phyloP scores from a whole-genome alignment of 2,888 invertebrate genomes.

The Chymomyza fuscimana region DNA sequence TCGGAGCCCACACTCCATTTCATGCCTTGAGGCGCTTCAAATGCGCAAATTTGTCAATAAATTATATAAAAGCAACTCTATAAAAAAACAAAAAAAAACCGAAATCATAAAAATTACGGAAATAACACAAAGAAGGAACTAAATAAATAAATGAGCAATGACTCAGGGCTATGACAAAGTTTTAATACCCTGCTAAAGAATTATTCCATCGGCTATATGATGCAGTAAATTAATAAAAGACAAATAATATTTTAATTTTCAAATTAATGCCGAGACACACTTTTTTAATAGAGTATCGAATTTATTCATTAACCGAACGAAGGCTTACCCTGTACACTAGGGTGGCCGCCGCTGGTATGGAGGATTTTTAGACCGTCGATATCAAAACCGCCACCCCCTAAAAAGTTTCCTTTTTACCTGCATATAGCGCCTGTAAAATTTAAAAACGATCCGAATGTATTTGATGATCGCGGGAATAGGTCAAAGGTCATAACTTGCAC shows the following conservation, averaged over 20 bases:
- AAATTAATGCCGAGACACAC: no score
- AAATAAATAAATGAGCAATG: background rate
- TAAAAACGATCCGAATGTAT: no score
- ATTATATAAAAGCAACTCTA: conserved; percentile 56
- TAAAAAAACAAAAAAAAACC: conserved; percentile 61
- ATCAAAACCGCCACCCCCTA: no score
- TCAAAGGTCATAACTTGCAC: no score
- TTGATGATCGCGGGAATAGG: no score
- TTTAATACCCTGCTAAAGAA: background rate
- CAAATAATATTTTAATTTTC: background rate
- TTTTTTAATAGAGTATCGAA: no score
- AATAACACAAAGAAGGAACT: conserved; percentile 28
- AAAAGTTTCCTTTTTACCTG: no score
- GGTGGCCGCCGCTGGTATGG: no score
- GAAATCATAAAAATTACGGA: conserved; percentile 52
- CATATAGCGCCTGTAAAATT: no score
- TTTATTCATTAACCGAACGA: no score
- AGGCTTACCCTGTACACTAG: no score
- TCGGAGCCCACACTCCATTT: background rate
- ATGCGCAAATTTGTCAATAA: conserved; percentile 65
- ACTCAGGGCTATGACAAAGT: background rate
- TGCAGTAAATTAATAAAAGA: background rate
- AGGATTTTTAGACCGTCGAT: no score
- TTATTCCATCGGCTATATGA: background rate
- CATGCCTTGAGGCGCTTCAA: conserved; percentile 21